phyloP scores from a whole-genome alignment of 2,113 vertebrate species.

The Parus major region DNA sequence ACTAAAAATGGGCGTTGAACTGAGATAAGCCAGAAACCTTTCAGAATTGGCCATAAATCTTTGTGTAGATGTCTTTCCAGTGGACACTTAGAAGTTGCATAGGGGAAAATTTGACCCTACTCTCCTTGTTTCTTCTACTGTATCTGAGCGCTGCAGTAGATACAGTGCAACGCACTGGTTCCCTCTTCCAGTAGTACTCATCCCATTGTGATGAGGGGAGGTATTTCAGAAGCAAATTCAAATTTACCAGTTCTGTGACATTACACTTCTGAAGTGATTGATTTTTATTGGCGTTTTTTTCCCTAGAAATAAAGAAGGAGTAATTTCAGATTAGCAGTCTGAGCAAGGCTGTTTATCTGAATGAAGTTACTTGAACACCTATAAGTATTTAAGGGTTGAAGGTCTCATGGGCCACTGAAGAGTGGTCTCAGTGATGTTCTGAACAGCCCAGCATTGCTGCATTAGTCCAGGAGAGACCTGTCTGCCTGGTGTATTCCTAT shows the following conservation, averaged over 20 bases:
- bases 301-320: neutral
- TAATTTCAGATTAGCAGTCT: neutral
- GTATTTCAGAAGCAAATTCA: neutral
- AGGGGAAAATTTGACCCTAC: neutral
- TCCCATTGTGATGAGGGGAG: neutral
- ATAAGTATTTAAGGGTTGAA: neutral
- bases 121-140: neutral
- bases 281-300: neutral
- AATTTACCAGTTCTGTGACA: neutral
- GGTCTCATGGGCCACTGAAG: neutral
- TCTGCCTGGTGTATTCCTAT: neutral
- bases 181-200: neutral
- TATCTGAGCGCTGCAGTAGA: neutral
- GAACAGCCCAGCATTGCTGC: neutral
- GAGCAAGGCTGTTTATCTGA: neutral
- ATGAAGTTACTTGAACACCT: neutral
- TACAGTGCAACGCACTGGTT: neutral
- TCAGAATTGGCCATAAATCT: neutral
- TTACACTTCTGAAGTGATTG: neutral
- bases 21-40: neutral
- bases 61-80: neutral
- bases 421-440: neutral
- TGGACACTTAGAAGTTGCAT: neutral
- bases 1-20: neutral
- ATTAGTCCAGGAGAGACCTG: neutral